Conservation (phyloP, 1,140 invertebrate genomes). For the Reticulitermes speratus region DNA sequence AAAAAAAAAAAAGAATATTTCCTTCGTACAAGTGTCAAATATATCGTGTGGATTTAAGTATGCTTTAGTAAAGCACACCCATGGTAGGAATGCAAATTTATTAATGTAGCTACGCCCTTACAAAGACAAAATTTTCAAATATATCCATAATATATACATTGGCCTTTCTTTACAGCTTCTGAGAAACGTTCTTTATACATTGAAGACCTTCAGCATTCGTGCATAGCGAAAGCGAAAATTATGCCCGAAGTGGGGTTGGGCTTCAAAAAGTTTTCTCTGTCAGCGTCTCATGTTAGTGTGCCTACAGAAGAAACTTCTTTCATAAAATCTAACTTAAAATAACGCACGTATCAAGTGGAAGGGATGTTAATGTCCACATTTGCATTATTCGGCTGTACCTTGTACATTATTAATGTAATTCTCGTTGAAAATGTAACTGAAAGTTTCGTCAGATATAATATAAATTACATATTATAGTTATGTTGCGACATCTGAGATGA, state of each 20-base stretch:
- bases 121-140: neutral
- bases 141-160: neutral
- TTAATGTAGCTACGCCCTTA: neutral
- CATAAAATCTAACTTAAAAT: neutral
- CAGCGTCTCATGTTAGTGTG: too few species aligned
- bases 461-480: too few species aligned
- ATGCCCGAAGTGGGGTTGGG: neutral
- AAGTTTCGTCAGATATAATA: too few species aligned
- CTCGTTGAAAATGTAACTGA: too few species aligned
- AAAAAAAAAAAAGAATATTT: too few species aligned
- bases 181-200: neutral
- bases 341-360: too few species aligned
- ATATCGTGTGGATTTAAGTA: neutral
- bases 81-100: neutral
- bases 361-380: too few species aligned
- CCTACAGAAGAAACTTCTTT: neutral
- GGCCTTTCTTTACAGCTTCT: neutral
- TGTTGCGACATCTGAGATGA: too few species aligned
- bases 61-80: neutral
- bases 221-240: neutral
- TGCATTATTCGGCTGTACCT: too few species aligned
- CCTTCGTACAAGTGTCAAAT: neutral
- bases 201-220: neutral
- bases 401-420: too few species aligned
- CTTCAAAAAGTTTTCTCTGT: neutral